A percentile compares a stretch with the other conserved stretches of the same genome.
Conservation (phyloP, 2,888 invertebrate genomes). For the Hipparchia semele region DNA sequence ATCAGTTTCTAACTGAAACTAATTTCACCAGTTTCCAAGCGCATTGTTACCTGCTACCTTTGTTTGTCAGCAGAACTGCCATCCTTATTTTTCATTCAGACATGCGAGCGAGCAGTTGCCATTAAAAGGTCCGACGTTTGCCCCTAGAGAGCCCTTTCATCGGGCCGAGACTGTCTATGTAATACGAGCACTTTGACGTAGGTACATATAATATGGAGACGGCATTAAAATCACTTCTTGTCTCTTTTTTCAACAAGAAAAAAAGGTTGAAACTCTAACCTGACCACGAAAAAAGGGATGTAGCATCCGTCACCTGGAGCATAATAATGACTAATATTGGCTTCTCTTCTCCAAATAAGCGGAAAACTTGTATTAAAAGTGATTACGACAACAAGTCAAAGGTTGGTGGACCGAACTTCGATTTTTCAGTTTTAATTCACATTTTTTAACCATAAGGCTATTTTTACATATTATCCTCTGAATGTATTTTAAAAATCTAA, state of each 20-base stretch:
- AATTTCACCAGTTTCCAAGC: conserved; percentile 35
- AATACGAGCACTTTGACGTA: conserved; percentile 39
- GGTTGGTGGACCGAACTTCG: too few species aligned
- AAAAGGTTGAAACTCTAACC: too few species aligned
- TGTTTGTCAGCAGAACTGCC: conserved; percentile 44
- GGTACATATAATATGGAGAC: conserved; percentile 29
- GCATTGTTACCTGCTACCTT: conserved; percentile 40
- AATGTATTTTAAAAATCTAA: too few species aligned
- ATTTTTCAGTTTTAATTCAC: too few species aligned
- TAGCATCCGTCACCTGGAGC: too few species aligned
- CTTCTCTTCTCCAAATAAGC: too few species aligned
- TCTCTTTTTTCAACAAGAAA: neutral
- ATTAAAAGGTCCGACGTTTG: conserved; percentile 73
- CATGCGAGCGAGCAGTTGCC: conserved; percentile 62
- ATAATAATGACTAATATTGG: too few species aligned
- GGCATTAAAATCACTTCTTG: conserved; percentile 15
- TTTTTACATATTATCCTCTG: too few species aligned
- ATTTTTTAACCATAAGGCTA: too few species aligned
- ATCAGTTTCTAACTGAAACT: conserved; percentile 2
- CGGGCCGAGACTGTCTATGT: conserved; percentile 53
- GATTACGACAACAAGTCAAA: too few species aligned
- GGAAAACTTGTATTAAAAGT: too few species aligned
- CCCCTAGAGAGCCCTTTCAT: conserved; percentile 70
- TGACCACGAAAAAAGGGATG: too few species aligned
- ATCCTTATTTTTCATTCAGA: conserved; percentile 66